These are phyloP conservation scores for Dryocosmus kuriphilus DNA, from an alignment of 2,888 invertebrate species.

Conservation along the genomic window DNA sequence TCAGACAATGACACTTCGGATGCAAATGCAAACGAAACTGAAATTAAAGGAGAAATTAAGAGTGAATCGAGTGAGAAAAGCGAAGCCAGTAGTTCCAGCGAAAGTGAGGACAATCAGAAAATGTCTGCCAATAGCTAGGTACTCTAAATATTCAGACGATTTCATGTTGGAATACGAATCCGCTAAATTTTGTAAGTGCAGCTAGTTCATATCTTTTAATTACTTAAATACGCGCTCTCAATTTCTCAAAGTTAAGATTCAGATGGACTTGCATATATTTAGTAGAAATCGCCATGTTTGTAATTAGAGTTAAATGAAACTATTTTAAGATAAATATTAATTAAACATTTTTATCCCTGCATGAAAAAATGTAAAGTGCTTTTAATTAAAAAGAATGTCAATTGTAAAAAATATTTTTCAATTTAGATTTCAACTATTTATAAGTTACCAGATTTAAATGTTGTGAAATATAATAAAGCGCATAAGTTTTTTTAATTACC, in stretches of 20 bases:
- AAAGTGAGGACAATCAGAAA: constrained; percentile 63
- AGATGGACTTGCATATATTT: not conserved
- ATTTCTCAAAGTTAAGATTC: not conserved
- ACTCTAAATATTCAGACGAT: not conserved
- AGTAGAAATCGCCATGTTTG: not conserved
- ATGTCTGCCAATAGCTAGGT: constrained; percentile 33
- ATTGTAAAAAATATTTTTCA: not conserved
- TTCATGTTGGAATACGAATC: not conserved
- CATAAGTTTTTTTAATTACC: not conserved
- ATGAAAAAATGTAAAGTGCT: not conserved
- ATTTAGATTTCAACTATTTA: not conserved
- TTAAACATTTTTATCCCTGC: not conserved
- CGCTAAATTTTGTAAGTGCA: constrained; percentile 5
- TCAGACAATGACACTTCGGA: constrained; percentile 66
- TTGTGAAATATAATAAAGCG: not conserved
- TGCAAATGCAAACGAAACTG: constrained; percentile 65
- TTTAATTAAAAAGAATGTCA: not conserved
- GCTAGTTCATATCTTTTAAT: not conserved
- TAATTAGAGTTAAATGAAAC: not conserved
- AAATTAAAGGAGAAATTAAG: constrained; percentile 69
- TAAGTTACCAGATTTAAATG: not conserved
- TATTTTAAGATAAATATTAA: not conserved
- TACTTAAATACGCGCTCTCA: too few relatives aligned
- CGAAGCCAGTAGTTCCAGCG: constrained; percentile 67
- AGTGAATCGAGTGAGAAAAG: constrained; percentile 66